Conservation (phyloP, 2,888 invertebrate genomes). For the Melanotus villosus region DNA sequence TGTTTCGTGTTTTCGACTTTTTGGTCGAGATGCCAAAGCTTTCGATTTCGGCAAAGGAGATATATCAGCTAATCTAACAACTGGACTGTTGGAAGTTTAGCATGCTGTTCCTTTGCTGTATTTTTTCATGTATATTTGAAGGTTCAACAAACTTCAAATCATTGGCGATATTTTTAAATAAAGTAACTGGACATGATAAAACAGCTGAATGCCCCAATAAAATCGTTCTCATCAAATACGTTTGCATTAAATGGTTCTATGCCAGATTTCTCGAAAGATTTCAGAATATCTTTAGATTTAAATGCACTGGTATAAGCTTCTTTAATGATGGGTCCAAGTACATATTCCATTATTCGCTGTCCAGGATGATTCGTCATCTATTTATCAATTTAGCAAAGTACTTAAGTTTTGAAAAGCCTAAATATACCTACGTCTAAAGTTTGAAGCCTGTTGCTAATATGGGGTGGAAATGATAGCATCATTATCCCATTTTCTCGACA, state of each 20-base stretch:
- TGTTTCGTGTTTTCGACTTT: background rate
- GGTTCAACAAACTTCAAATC: background rate
- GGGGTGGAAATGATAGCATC: too few relatives aligned
- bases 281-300: background rate
- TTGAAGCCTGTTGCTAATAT: background rate
- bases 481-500: too few relatives aligned
- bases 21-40: background rate
- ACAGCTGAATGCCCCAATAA: background rate
- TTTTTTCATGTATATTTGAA: background rate
- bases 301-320: conserved; percentile 1
- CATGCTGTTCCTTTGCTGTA: background rate
- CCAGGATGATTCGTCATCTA: background rate
- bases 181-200: background rate
- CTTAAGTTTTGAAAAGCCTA: background rate
- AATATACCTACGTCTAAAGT: background rate
- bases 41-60: background rate
- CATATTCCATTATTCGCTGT: background rate
- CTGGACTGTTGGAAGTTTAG: background rate
- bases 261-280: background rate
- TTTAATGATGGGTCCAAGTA: background rate
- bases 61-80: background rate
- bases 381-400: background rate
- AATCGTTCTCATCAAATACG: background rate
- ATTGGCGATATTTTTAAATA: background rate
- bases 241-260: background rate